Base-by-base conservation (phyloP, 2,113 vertebrate genomes). In the Hippopotamus amphibius region DNA sequence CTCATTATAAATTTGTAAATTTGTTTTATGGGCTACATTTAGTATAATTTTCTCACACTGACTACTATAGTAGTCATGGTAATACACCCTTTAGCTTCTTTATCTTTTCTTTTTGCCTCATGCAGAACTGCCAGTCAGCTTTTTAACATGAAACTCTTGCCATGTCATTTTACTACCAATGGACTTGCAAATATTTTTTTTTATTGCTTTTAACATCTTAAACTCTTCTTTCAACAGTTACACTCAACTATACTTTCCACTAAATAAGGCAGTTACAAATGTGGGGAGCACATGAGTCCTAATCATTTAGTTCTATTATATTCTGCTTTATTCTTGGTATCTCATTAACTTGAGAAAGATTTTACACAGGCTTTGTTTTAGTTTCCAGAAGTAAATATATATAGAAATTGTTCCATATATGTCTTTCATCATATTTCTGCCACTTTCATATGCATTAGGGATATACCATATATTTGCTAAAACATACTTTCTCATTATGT, bases 11-110 rank as follows among this genome's bases (percentile, higher is more conserved):
- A 95, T 95, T 82, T 92, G 59, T 94, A 30, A 83, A 76, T 93
- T 74, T 91, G 89, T 87, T 93, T 98, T 87, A 95, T 77, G 61
- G 9, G 71, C 74, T 96, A 81, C 50, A 97, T 96, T 96, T 84
- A 92, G 8, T 50, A 88, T 53, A 83, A 85, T 80, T 92, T 90
- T 93, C 68, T 96, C 19, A 89, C 46, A 37, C 5, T 95, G n/a
- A 72, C 22, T 97, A 90, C 14, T 83, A 72, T 4, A 41, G 33
- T 37, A 76, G 28, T 37, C 59, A 93, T 63, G 11, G 37, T 74
- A 66, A 89, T 89, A 37, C 63, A 91, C 7, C 41, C n/a, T 33
- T 94, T 28, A 90, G 61, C 33, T 43, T 93, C 22, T 80, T 89
- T 83, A 61, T 86, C 33, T 24, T 68, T 53, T 88, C 3, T 90